Base-by-base conservation (phyloP, 2,888 invertebrate species). In the Harpalus rubripes region DNA sequence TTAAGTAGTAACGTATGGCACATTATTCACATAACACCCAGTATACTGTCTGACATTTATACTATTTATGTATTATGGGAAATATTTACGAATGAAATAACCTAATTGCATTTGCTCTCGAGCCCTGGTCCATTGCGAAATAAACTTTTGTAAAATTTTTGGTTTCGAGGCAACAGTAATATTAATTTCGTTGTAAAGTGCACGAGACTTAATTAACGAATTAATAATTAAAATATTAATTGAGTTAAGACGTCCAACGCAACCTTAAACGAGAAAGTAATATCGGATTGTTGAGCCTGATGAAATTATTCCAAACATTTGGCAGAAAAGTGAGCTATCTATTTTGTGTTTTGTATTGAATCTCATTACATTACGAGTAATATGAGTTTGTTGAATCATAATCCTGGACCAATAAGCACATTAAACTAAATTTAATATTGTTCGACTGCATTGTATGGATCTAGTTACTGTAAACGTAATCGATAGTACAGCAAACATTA, bases 101-200 rank as follows among this genome's bases (percentile, higher is more conserved):
- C 32, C 0, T 32, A 32, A 32, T 32, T 32, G 32, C 32, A 5
- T 32, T 32, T 32, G 32, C 32, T 32, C 5, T 32, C 6, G 32
- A 32, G 5, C 6, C 5, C 5, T 32, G 5, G 12, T 5, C 44
- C 44, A 52, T 12, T 52, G 12, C 44, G 44, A 74, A 18, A 44
- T 74, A 74, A 74, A 74, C 72, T 74, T 74, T 74, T 74, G 72
- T 44, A 16, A 74, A 74, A 74, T 74, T 74, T 74, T 74, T 44
- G 72, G 72, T 74, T 18, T 74, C 44, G 16, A 18, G 72, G 72
- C 72, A 44, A 41, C 44, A 74, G 72, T 44, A 74, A 74, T 74
- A 74, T 74, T 74, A 44, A 74, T 74, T 74, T 41, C 44, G 52
- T 74, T 44, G 44, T 74, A 41, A 74, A 74, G 72, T 74, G 72